These are phyloP conservation scores for Taurulus bubalis DNA, from an alignment of 2,113 vertebrate genomes.

Conservation along the genomic window DNA sequence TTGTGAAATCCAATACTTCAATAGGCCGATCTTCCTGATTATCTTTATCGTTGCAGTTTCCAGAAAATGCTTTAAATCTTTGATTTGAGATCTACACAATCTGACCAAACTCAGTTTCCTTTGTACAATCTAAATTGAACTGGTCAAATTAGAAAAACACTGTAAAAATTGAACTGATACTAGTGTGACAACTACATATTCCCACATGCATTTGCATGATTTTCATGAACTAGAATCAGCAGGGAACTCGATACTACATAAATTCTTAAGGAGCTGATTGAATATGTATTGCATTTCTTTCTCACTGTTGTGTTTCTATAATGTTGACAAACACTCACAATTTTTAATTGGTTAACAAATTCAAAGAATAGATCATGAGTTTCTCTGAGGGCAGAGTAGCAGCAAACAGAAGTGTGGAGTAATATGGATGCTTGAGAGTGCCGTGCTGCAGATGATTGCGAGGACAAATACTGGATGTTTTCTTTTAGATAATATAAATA, in stretches of 20 bases:
- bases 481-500: neutral
- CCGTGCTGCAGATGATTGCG: neutral
- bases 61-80: neutral
- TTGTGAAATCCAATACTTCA: neutral
- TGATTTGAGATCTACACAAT: neutral
- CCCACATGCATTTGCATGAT: neutral
- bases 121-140: neutral
- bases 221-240: neutral
- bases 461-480: neutral
- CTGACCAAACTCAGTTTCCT: neutral
- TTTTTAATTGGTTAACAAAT: neutral
- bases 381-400: too few relatives aligned
- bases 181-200: neutral
- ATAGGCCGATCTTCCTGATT: neutral
- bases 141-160: neutral
- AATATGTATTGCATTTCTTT: neutral
- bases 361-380: too few relatives aligned
- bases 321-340: neutral
- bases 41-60: neutral
- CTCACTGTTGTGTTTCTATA: neutral
- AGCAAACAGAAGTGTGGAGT: too few relatives aligned
- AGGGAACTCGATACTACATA: neutral
- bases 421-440: neutral
- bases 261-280: neutral
- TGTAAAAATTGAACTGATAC: neutral